These are phyloP conservation scores for Syrrhaptes paradoxus DNA, from an alignment of 2,113 vertebrate genomes.

Conservation along the genomic window DNA sequence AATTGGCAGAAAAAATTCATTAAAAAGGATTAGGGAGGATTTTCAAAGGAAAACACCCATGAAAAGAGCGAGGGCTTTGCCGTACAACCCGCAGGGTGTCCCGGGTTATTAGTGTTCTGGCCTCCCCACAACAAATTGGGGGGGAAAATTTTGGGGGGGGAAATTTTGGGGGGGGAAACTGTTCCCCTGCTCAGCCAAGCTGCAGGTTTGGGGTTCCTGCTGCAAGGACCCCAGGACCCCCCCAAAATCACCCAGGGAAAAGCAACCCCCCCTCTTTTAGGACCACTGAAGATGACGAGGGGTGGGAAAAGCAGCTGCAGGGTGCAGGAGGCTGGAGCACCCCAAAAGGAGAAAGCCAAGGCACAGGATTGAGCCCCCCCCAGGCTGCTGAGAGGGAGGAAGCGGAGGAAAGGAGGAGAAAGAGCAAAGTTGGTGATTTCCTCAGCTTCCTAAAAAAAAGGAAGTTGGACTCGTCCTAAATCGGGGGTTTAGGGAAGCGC, in stretches of 20 bases:
- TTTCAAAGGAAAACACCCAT: background rate
- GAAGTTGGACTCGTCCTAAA: background rate
- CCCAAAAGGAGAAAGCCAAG: accelerated
- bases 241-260: too few species aligned
- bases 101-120: background rate
- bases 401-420: accelerated
- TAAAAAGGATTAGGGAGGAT: slow-evolving; percentile 39
- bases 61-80: background rate
- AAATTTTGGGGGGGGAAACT: background rate
- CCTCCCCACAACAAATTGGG: background rate
- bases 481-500: accelerated
- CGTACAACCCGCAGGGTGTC: background rate
- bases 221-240: background rate
- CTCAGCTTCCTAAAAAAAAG: background rate
- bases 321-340: background rate
- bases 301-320: accelerated
- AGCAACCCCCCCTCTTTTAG: too few species aligned
- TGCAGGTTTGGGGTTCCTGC: background rate
- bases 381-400: background rate
- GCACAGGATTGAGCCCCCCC: background rate
- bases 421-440: background rate
- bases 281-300: accelerated
- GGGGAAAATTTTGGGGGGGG: background rate
- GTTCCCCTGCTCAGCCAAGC: background rate
- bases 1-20: slow-evolving; percentile 38